Percentiles rank a stretch among this genome's conserved stretches.
These are phyloP conservation scores for Drosophila fungiperda DNA, from an alignment of 2,888 invertebrate species.

Conservation along the genomic window DNA sequence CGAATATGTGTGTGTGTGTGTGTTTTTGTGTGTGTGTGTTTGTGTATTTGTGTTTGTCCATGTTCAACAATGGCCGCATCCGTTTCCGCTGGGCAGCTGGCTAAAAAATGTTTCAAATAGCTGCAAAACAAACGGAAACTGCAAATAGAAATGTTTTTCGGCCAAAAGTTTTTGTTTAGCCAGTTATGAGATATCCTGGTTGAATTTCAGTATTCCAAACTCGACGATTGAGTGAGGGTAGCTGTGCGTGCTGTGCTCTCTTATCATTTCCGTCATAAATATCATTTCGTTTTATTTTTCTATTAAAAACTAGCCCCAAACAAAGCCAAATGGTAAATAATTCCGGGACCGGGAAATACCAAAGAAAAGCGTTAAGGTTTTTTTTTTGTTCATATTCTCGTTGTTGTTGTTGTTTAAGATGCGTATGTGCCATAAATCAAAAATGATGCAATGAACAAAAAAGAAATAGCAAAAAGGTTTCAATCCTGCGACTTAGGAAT, in stretches of 20 bases:
- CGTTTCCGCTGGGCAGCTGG: slow-evolving; percentile 69
- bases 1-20: slow-evolving; percentile 6
- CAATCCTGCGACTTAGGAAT: slow-evolving; percentile 19
- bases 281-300: slow-evolving; percentile 83
- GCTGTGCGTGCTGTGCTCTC: slow-evolving; percentile 44
- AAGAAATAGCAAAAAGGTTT: slow-evolving; percentile 42
- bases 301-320: slow-evolving; percentile 78
- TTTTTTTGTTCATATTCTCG: slow-evolving; percentile 12
- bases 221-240: slow-evolving; percentile 2
- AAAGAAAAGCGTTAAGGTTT: slow-evolving; percentile 32
- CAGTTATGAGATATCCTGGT: slow-evolving; percentile 64
- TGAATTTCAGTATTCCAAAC: slow-evolving; percentile 23
- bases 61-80: slow-evolving; percentile 79
- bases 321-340: slow-evolving; percentile 37
- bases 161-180: slow-evolving; percentile 55
- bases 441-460: slow-evolving; percentile 36
- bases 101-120: slow-evolving; percentile 68
- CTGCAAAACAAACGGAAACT: slow-evolving; percentile 68
- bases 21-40: slow-evolving; percentile 19
- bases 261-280: slow-evolving; percentile 85
- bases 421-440: slow-evolving; percentile 69
- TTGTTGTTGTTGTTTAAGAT: slow-evolving; percentile 33
- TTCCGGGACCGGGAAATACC: slow-evolving; percentile 22
- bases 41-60: slow-evolving; percentile 49
- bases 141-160: slow-evolving; percentile 68